These are phyloP conservation scores for Ennomos quercinarius DNA, from an alignment of 2,888 invertebrate genomes.

Conservation along the genomic window DNA sequence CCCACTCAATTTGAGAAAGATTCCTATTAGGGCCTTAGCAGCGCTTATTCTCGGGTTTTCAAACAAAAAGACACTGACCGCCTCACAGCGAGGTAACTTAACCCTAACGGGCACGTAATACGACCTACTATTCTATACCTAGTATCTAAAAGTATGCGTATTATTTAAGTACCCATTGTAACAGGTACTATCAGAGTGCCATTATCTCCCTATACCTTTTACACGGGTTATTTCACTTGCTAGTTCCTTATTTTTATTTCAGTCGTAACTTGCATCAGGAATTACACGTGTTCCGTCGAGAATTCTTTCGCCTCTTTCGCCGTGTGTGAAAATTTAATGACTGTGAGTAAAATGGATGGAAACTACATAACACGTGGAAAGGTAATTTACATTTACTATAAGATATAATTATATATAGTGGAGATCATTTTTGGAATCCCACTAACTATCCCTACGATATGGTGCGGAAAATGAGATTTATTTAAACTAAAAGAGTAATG, in stretches of 20 bases:
- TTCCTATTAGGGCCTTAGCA: too few species aligned
- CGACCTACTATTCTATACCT: not conserved
- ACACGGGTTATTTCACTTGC: conserved; percentile 28
- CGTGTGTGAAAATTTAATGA: conserved; percentile 59
- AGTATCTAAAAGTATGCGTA: not conserved
- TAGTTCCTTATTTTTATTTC: conserved; percentile 43
- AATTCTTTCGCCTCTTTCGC: conserved; percentile 50
- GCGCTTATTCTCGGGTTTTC: not conserved
- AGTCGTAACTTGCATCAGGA: conserved; percentile 49
- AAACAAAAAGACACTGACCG: conserved; percentile 16
- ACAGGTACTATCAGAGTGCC: conserved; percentile 34
- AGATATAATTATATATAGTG: too few species aligned
- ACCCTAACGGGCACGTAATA: conserved; percentile 7
- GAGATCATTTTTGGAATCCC: too few species aligned
- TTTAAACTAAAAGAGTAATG: too few species aligned
- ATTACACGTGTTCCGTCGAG: conserved; percentile 27
- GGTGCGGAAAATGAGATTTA: too few species aligned
- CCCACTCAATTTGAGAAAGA: too few species aligned
- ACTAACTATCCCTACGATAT: too few species aligned
- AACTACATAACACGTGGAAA: not conserved
- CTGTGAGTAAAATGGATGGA: conserved; percentile 47
- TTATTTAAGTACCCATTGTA: conserved; percentile 25
- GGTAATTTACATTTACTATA: not conserved
- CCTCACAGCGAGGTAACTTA: not conserved
- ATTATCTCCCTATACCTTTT: conserved; percentile 37